Evolutionary conservation across 2,888 invertebrate genomes (phyloP).

Genomic region (Synergus gifuensis): DNA sequence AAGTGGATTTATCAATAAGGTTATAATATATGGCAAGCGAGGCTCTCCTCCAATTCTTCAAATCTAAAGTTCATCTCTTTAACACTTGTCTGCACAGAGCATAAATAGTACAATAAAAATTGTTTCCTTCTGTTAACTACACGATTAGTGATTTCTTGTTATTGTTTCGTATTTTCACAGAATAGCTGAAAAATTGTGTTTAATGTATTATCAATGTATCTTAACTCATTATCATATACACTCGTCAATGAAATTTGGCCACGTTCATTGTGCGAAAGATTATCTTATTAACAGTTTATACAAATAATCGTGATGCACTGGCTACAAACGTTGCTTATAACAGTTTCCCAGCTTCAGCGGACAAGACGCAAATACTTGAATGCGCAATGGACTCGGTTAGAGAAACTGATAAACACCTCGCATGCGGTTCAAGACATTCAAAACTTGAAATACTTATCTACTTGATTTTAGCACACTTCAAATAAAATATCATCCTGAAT

Average conservation of each 20-base stretch:
- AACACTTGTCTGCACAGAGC: conserved; percentile 63
- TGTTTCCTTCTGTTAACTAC: conserved; percentile 55
- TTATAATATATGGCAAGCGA: conserved; percentile 68
- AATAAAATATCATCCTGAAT: conserved; percentile 27
- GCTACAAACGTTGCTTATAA: background rate
- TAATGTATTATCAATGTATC: background rate
- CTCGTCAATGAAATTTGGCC: background rate
- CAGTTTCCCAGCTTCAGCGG: background rate
- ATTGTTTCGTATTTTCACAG: conserved; percentile 15
- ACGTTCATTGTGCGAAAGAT: conserved; percentile 10
- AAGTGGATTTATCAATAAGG: conserved; percentile 41
- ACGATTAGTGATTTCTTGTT: background rate
- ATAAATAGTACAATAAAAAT: conserved; percentile 62
- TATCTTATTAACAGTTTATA: conserved; percentile 12
- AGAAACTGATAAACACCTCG: conserved; percentile 13
- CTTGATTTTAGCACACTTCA: background rate
- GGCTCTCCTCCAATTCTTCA: conserved; percentile 67
- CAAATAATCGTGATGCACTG: background rate
- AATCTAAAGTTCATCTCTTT: conserved; percentile 61
- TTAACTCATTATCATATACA: background rate
- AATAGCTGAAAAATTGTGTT: conserved; percentile 2
- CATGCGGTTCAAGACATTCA: conserved; percentile 13
- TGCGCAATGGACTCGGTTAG: background rate
- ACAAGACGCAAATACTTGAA: background rate
- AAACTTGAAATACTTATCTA: background rate